Percentiles rank a stretch among this genome's conserved stretches.
Conservation (phyloP, 1,140 invertebrate species). For the Paracyclopina nana region DNA sequence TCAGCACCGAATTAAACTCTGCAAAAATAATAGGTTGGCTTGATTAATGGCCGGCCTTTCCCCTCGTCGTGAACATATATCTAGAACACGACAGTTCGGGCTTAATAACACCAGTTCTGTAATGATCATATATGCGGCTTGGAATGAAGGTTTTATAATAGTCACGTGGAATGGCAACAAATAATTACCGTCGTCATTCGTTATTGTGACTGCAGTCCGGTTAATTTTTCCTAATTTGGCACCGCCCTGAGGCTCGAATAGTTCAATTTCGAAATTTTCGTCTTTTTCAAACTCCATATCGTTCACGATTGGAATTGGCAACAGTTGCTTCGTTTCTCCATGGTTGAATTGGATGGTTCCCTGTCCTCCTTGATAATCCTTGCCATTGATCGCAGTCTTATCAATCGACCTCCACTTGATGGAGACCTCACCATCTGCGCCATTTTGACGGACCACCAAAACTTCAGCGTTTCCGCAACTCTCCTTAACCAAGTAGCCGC, state of each 20-base stretch:
- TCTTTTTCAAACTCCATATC: slow-evolving; percentile 42
- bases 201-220: slow-evolving; percentile 41
- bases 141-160: too few relatives aligned
- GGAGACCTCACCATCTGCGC: slow-evolving; percentile 35
- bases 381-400: slow-evolving; percentile 33
- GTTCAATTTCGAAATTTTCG: slow-evolving; percentile 40
- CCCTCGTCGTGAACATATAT: too few relatives aligned
- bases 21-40: too few relatives aligned
- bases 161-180: too few relatives aligned
- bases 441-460: slow-evolving; percentile 32
- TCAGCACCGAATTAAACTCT: slow-evolving; percentile 40
- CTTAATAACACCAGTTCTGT: too few relatives aligned
- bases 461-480: slow-evolving; percentile 34
- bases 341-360: slow-evolving; percentile 37
- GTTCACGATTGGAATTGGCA: slow-evolving; percentile 38
- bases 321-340: slow-evolving; percentile 28
- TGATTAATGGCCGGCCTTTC: too few relatives aligned
- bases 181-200: slow-evolving; percentile 40
- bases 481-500: slow-evolving; percentile 39
- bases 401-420: slow-evolving; percentile 39
- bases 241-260: slow-evolving; percentile 34
- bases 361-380: slow-evolving; percentile 34
- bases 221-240: slow-evolving; percentile 35
- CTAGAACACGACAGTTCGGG: too few relatives aligned
- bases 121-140: too few relatives aligned